Evolutionary conservation across 2,797 vertebrate species (phyloP).

Genomic region (Poeciliopsis presidionis): DNA sequence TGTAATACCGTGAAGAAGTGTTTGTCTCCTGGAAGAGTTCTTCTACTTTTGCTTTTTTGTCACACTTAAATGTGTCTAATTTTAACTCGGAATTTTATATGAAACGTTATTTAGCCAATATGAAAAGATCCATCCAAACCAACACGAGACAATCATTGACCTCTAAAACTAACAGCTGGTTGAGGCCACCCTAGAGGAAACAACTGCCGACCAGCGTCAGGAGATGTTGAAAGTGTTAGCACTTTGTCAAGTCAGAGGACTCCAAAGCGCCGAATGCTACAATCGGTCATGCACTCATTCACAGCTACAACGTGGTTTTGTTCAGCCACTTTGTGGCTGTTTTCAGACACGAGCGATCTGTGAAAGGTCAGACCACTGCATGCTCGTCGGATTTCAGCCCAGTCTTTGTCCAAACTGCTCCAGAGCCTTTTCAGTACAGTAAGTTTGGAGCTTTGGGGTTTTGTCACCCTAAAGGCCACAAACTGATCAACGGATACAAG

Average conservation of each 20-base stretch:
- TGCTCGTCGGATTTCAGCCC: not conserved
- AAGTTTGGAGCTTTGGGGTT: not conserved
- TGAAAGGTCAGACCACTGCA: not conserved
- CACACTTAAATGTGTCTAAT: not conserved
- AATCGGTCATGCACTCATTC: not conserved
- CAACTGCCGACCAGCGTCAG: not conserved
- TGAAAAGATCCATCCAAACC: not conserved
- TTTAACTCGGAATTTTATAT: not conserved
- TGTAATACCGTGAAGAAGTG: not conserved
- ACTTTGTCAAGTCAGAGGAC: not conserved
- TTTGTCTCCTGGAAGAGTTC: not conserved
- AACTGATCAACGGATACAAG: not conserved
- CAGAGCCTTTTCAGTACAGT: not conserved
- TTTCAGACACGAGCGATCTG: not conserved
- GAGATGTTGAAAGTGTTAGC: not conserved
- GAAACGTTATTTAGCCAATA: not conserved
- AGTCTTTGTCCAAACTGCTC: not conserved
- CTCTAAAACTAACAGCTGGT: not conserved
- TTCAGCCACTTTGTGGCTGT: not conserved
- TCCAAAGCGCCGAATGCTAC: not conserved
- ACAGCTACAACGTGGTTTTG: not conserved
- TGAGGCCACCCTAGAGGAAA: not conserved
- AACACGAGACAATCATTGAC: not conserved
- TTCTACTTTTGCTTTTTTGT: not conserved
- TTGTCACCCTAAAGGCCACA: not conserved